Base-by-base conservation (phyloP, 2,797 vertebrate genomes). In the Acrossocheilus fasciatus region DNA sequence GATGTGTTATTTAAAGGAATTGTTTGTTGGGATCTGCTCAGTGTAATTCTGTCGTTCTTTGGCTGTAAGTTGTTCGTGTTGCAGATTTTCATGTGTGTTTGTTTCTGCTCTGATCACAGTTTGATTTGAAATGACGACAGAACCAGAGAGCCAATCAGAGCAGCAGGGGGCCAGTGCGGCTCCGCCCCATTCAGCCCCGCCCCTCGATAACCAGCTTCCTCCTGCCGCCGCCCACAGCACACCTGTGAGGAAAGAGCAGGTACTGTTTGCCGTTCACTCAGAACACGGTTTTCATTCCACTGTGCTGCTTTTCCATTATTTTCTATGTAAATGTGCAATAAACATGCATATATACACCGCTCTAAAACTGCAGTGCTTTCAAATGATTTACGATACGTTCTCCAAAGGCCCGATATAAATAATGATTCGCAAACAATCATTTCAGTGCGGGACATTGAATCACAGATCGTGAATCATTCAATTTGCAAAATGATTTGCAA, bases 221-320 rank as follows among this genome's bases (percentile, higher is more conserved):
- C 96, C 94, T 0, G 97, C 96, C 0, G 96, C 96, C 3, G 95
- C 96, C 0, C 97, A 98, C 89, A 97, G 97, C 92, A 98, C 97
- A 0, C 97, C 98, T 0, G 94, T 96, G 90, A 96, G 91, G 69
- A 96, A 93, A 88, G 96, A 95, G 89, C 94, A 98, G 95, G 97
- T 96, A 90, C 52, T 15, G 11, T 15, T n/a, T 15, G 6, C 17
- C 12, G 6, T 54, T 54, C 17, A 18, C 45, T 47, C 45, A 47
- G 45, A 52, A 52, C 1, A 4, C 15, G 0, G 50, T 23, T 57
- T 57, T 23, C 20, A 57, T 57, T 57, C 54, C 20, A 23, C 20
- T 57, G 20, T 12, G 57, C 57, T 12, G 57, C n/a, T 2, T 62
- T 62, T 26, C 10, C 4, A 12, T 11, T 26, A 62, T 26, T 62